Percentiles rank a stretch among this genome's conserved stretches.
phyloP scores from a whole-genome alignment of 1,140 invertebrate species.

The Scaptomyza hsui region DNA sequence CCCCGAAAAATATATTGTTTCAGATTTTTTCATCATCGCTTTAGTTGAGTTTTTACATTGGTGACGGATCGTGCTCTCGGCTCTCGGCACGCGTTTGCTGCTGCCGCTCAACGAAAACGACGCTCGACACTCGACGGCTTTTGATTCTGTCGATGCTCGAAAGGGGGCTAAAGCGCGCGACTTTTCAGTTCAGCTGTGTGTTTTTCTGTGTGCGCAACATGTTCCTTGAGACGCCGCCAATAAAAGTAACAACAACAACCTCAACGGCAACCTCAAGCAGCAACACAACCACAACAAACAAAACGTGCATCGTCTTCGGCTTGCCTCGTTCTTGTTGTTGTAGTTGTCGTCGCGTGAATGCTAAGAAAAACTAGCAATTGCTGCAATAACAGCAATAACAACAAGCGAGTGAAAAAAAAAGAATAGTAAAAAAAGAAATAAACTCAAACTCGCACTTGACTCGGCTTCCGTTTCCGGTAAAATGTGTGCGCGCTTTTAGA shows the following conservation, averaged over 20 bases:
- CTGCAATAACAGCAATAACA: slow-evolving; percentile 27
- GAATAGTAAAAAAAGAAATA: slow-evolving; percentile 22
- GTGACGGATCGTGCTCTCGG: slow-evolving; percentile 84
- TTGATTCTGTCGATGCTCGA: slow-evolving; percentile 27
- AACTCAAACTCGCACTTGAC: slow-evolving; percentile 55
- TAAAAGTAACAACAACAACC: slow-evolving; percentile 50
- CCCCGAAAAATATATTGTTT: slow-evolving; percentile 84
- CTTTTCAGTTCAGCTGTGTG: slow-evolving; percentile 70
- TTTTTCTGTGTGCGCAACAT: slow-evolving; percentile 80
- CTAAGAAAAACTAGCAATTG: slow-evolving; percentile 67
- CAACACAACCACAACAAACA: slow-evolving; percentile 35
- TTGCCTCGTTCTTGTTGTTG: slow-evolving; percentile 41
- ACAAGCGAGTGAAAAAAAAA: slow-evolving; percentile 26
- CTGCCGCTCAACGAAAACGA: slow-evolving; percentile 40
- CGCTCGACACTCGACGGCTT: slow-evolving; percentile 29
- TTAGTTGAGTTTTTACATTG: slow-evolving; percentile 85
- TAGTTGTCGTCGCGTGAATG: slow-evolving; percentile 34
- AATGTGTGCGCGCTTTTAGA: slow-evolving; percentile 71
- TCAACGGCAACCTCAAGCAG: slow-evolving; percentile 10
- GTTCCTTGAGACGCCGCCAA: slow-evolving; percentile 72
- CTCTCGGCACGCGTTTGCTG: slow-evolving; percentile 60
- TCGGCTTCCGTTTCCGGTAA: slow-evolving; percentile 65
- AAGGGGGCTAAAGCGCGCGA: slow-evolving; percentile 50
- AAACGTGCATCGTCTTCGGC: slow-evolving; percentile 65
- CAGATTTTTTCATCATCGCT: slow-evolving; percentile 84